phyloP scores from a whole-genome alignment of 2,888 invertebrate species.

The Tiphia femorata region DNA sequence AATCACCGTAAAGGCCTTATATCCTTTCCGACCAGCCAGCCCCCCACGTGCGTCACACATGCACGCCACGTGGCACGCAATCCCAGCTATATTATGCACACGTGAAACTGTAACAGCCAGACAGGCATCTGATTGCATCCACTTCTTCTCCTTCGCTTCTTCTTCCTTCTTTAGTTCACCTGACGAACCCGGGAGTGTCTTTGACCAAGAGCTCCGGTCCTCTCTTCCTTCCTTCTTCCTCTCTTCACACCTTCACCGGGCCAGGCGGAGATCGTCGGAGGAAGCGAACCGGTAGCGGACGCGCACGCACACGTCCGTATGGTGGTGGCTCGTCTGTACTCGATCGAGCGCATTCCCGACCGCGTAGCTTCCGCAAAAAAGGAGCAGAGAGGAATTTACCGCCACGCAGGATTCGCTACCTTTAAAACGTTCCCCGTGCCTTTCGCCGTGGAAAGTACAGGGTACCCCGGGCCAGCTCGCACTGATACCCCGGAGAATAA shows the following conservation, averaged over 20 bases:
- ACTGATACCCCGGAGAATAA: constrained; percentile 22
- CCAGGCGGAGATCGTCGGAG: too few relatives aligned
- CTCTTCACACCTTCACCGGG: too few relatives aligned
- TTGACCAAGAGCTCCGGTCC: constrained; percentile 7
- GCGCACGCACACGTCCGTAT: too few relatives aligned
- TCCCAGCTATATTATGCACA: constrained; percentile 6
- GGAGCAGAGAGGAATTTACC: constrained; percentile 13
- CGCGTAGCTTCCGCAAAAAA: constrained; percentile 40
- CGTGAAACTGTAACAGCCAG: too few relatives aligned
- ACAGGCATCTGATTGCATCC: neutral
- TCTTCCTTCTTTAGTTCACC: neutral
- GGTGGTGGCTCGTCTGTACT: too few relatives aligned
- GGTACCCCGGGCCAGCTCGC: constrained; percentile 19
- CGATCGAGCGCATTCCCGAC: too few relatives aligned
- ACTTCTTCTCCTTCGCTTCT: neutral
- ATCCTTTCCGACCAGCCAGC: constrained; percentile 1
- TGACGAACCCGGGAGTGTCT: too few relatives aligned
- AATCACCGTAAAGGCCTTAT: constrained; percentile 25
- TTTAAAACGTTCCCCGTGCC: constrained; percentile 19
- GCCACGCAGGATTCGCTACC: constrained; percentile 10
- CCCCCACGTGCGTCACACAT: constrained; percentile 21
- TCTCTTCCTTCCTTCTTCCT: constrained; percentile 2
- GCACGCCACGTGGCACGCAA: constrained; percentile 36
- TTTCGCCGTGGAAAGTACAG: constrained; percentile 29
- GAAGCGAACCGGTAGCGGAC: too few relatives aligned